Evolutionary conservation across 2,113 vertebrate genomes (phyloP), one percentile per base, ranked within the genome.

Genomic region (Centropus unirufus): DNA sequence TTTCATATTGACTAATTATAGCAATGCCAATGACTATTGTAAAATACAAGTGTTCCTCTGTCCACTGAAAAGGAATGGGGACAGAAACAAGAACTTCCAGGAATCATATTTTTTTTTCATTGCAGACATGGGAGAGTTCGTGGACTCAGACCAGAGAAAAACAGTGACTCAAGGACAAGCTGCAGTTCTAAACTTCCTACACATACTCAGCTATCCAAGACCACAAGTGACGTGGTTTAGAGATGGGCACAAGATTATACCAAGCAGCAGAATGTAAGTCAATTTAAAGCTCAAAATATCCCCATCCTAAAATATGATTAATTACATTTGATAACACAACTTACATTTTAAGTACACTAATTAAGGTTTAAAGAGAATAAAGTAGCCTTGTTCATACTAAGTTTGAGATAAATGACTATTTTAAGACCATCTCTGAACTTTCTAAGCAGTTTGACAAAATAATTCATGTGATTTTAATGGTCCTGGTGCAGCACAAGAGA

Each of bases 211-310:
- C 91, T 98, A 97, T 29, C 99, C 99, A 2, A 97, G 94, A 51
- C 99, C 99, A 2, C 97, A 99, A 40, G 99, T 99, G 96, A 99
- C 99, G 1, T 99, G 99, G 99, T 99, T 98, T 89, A 98, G 98
- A 96, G 99, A 99, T 1, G 99, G 99, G 63, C 98, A 99, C 96
- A 99, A 99, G 98, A 99, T 99, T 44, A 98, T 99, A 83, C 99
- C 99, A 63, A 99, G 97, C 98, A 97, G 88, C 97, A 98, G 98
- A 98, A 98, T 99, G 99, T 99, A 98, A 98, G 99, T 98, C n/a
- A 24, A 10, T 74, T n/a, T 30, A 20, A 67, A 75, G 12, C 59
- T 87, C 22, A 69, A 69, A 83, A 70, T 81, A 52, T 30, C 26
- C 55, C 44, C 86, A 42, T 72, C 64, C 64, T 86, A 34, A 85